phyloP scores from a whole-genome alignment of 2,888 invertebrate genomes.

The Cistogaster globosa region DNA sequence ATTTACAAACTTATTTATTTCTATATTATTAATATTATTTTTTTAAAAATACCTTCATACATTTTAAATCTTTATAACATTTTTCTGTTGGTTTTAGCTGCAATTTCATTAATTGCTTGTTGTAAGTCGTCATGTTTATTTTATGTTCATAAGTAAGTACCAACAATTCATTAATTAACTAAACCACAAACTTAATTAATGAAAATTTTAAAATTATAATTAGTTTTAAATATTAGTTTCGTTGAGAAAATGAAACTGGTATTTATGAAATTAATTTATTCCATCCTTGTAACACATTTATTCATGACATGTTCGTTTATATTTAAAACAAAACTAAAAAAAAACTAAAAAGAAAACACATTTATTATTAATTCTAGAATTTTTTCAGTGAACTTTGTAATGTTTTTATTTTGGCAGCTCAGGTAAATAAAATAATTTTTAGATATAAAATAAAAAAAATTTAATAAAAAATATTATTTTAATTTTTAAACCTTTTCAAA shows the following conservation, averaged over 20 bases:
- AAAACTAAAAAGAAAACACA: neutral
- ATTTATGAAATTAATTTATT: slow-evolving; percentile 18
- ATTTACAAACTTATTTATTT: slow-evolving; percentile 56
- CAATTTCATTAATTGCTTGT: slow-evolving; percentile 56
- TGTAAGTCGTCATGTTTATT: slow-evolving; percentile 56
- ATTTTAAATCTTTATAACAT: slow-evolving; percentile 23
- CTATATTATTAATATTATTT: neutral
- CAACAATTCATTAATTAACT: slow-evolving; percentile 42
- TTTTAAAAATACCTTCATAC: slow-evolving; percentile 6
- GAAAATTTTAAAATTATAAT: slow-evolving; percentile 54
- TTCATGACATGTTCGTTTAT: slow-evolving; percentile 5
- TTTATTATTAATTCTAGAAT: slow-evolving; percentile 16
- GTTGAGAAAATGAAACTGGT: slow-evolving; percentile 1
- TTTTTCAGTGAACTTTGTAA: neutral
- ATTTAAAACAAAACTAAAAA: slow-evolving; percentile 9
- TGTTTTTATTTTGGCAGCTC: neutral
- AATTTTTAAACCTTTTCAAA: too few relatives aligned
- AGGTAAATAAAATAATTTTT: neutral
- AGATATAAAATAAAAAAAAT: neutral
- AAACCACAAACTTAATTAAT: slow-evolving; percentile 29
- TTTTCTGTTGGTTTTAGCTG: slow-evolving; percentile 17
- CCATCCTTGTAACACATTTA: slow-evolving; percentile 55
- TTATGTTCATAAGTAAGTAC: slow-evolving; percentile 15
- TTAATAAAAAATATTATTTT: too few relatives aligned
- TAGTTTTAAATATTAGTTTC: slow-evolving; percentile 26